Conservation (phyloP, 1,140 invertebrate genomes). For the Leptopilina boulardi region DNA sequence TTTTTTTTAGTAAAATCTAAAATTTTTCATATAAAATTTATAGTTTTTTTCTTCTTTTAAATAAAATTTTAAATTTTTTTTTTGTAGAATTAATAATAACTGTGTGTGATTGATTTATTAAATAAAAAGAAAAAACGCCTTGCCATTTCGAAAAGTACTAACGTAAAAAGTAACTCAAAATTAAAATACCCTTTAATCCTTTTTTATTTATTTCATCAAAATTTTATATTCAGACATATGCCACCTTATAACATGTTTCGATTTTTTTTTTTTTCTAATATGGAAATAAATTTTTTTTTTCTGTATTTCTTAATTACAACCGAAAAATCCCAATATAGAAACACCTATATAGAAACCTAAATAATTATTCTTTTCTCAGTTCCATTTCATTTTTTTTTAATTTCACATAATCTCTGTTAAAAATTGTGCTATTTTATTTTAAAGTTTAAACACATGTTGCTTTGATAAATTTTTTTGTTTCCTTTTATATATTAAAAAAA, state of each 20-base stretch:
- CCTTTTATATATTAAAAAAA: no score
- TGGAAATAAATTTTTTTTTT: background rate
- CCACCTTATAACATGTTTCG: background rate
- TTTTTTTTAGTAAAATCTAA: no score
- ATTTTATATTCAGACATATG: background rate
- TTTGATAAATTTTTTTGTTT: no score
- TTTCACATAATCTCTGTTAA: background rate
- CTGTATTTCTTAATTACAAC: background rate
- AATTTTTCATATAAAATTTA: no score
- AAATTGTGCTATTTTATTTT: no score
- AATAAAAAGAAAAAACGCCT: background rate
- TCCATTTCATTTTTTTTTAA: background rate
- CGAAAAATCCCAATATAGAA: constrained; percentile 6
- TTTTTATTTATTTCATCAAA: no score
- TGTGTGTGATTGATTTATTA: background rate
- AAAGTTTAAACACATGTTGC: no score
- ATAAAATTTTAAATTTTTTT: no score
- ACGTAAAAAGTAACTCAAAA: background rate
- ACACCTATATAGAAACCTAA: background rate
- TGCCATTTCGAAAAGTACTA: no score
- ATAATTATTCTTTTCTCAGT: background rate
- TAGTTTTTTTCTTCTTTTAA: no score
- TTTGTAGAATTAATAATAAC: no score
- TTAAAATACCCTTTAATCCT: no score
- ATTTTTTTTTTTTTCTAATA: background rate